phyloP scores from a whole-genome alignment of 2,888 invertebrate species.

The Cyrtodaria siliqua region DNA sequence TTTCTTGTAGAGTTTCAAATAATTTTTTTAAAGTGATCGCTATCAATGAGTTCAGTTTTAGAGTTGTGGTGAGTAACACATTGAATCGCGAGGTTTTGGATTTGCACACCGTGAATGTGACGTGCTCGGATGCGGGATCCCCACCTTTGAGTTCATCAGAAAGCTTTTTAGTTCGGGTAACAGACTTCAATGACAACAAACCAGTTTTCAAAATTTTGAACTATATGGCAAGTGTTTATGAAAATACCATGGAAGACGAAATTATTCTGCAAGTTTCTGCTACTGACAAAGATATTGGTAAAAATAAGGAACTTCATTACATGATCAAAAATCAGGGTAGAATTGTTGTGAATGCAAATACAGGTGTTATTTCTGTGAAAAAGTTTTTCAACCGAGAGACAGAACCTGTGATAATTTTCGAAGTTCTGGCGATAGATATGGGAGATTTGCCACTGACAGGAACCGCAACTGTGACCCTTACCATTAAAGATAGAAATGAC shows the following conservation, averaged over 20 bases:
- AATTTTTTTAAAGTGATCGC: conserved; percentile 32
- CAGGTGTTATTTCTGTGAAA: conserved; percentile 68
- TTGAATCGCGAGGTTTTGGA: conserved; percentile 75
- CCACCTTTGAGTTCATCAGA: conserved; percentile 66
- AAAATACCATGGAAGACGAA: conserved; percentile 67
- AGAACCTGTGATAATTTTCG: conserved; percentile 53
- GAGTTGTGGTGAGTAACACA: conserved; percentile 86
- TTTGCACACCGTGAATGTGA: conserved; percentile 86
- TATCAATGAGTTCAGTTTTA: conserved; percentile 65
- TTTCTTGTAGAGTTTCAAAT: conserved; percentile 85
- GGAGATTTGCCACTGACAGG: conserved; percentile 63
- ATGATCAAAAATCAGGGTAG: conserved; percentile 44
- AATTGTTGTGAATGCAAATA: conserved; percentile 40
- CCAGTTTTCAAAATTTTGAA: conserved; percentile 90
- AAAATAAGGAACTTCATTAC: conserved; percentile 63
- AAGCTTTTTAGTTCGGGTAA: conserved; percentile 86
- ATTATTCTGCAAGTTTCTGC: conserved; percentile 94
- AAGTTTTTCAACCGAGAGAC: conserved; percentile 71
- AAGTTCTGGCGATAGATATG: conserved; percentile 61
- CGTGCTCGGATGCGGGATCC: conserved; percentile 87
- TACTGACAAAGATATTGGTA: conserved; percentile 89
- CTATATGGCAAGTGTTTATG: conserved; percentile 66
- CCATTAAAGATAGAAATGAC: conserved; percentile 66
- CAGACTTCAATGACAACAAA: conserved; percentile 97
- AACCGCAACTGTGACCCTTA: conserved; percentile 65